Evolutionary conservation across 2,888 invertebrate species (phyloP).

Genomic region (Drosophila cognata): DNA sequence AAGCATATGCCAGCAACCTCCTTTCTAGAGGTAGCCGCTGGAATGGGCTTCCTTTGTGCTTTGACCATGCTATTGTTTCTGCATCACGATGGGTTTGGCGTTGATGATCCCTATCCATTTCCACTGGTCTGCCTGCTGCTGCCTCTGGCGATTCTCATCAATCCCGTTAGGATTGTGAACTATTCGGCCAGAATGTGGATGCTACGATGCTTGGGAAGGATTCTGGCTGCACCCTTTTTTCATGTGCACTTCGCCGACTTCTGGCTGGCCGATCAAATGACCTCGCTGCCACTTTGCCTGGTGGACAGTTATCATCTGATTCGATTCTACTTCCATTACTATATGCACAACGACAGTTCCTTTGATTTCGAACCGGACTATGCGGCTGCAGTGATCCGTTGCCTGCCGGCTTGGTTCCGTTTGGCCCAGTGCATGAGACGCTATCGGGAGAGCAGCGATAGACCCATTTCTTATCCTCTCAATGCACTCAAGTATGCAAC

Average conservation of each 20-base stretch:
- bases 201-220: conserved; percentile 90
- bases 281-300: conserved; percentile 93
- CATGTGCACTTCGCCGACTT: conserved; percentile 97
- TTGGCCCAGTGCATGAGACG: conserved; percentile 98
- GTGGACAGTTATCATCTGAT: conserved; percentile 96
- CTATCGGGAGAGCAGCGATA: conserved; percentile 93
- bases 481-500: conserved; percentile 98
- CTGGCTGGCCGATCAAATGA: conserved; percentile 98
- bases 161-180: conserved; percentile 94
- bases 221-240: conserved; percentile 94
- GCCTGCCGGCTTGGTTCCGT: conserved; percentile 97
- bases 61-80: conserved; percentile 89
- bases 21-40: conserved; percentile 94
- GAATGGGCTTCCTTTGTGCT: conserved; percentile 96
- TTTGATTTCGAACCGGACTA: conserved; percentile 87
- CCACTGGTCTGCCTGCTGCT: conserved; percentile 92
- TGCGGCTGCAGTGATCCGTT: conserved; percentile 91
- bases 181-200: conserved; percentile 96
- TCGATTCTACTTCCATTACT: conserved; percentile 90
- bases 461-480: conserved; percentile 94
- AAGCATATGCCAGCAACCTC: conserved; percentile 95
- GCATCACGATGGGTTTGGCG: conserved; percentile 87
- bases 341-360: background rate
- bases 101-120: conserved; percentile 94
- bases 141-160: conserved; percentile 92